phyloP scores from a whole-genome alignment of 2,888 invertebrate species.

The Eupithecia pulchellata region DNA sequence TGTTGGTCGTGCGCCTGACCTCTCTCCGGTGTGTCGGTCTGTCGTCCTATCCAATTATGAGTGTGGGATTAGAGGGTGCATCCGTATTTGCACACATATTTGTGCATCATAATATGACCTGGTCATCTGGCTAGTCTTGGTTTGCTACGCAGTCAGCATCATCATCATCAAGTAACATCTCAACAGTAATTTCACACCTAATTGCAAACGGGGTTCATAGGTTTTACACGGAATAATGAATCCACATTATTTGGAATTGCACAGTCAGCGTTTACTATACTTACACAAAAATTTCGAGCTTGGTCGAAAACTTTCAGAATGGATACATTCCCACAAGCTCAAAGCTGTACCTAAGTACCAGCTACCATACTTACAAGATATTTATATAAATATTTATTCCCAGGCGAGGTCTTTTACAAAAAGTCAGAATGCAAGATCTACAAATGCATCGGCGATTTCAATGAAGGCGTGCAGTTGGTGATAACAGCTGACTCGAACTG shows the following conservation, averaged over 20 bases:
- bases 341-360: not conserved
- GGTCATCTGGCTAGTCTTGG: no score
- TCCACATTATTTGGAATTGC: not conserved
- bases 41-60: no score
- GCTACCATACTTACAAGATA: not conserved
- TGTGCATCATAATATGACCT: no score
- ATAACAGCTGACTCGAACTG: constrained; percentile 58
- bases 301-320: not conserved
- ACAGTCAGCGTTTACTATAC: not conserved
- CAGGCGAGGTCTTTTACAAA: constrained; percentile 26
- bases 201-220: not conserved
- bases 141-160: no score
- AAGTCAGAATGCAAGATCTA: constrained; percentile 55
- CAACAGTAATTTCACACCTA: not conserved
- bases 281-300: no score
- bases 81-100: no score
- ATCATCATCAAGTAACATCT: not conserved
- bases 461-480: constrained; percentile 72
- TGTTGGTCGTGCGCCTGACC: no score
- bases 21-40: no score
- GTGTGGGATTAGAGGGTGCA: no score
- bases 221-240: not conserved
- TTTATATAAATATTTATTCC: not conserved
- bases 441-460: constrained; percentile 74
- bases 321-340: not conserved